Conservation (phyloP, 2,888 invertebrate genomes). For the Drosophila quasianomalipes region DNA sequence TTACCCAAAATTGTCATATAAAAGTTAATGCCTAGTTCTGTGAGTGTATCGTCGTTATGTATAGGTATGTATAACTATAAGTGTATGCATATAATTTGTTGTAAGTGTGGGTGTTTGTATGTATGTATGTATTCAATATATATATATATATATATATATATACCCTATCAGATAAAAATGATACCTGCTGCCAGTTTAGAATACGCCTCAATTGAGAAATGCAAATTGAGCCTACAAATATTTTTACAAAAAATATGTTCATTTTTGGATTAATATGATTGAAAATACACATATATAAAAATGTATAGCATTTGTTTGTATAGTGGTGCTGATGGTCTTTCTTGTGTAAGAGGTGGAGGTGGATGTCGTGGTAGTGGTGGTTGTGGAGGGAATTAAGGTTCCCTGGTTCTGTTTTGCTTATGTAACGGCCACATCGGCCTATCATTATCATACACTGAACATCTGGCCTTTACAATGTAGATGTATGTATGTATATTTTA, state of each 20-base stretch:
- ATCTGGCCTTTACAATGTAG: conserved; percentile 33
- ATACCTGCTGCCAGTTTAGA: conserved; percentile 42
- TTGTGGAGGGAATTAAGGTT: conserved; percentile 49
- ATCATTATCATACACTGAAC: conserved; percentile 31
- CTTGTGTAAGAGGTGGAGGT: conserved; percentile 11
- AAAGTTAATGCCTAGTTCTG: conserved; percentile 62
- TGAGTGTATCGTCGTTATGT: conserved; percentile 15
- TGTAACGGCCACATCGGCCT: conserved; percentile 1
- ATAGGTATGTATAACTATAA: conserved; percentile 1
- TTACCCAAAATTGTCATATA: conserved; percentile 73
- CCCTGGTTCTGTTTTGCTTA: conserved; percentile 46
- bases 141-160: neutral
- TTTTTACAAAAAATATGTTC: conserved; percentile 56
- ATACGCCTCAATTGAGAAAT: conserved; percentile 38
- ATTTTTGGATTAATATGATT: conserved; percentile 32
- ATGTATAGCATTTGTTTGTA: conserved; percentile 15
- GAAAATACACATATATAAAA: conserved; percentile 26
- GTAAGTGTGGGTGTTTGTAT: conserved; percentile 9
- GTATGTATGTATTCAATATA: conserved; percentile 6
- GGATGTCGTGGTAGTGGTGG: neutral
- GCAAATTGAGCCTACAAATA: conserved; percentile 46
- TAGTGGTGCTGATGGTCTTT: conserved; percentile 39
- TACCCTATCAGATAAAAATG: conserved; percentile 10
- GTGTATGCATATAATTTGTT: conserved; percentile 9
- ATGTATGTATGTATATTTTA: neutral